Evolutionary conservation across 2,113 vertebrate genomes (phyloP), one percentile per base, ranked within the genome.

Genomic region (Morone saxatilis): DNA sequence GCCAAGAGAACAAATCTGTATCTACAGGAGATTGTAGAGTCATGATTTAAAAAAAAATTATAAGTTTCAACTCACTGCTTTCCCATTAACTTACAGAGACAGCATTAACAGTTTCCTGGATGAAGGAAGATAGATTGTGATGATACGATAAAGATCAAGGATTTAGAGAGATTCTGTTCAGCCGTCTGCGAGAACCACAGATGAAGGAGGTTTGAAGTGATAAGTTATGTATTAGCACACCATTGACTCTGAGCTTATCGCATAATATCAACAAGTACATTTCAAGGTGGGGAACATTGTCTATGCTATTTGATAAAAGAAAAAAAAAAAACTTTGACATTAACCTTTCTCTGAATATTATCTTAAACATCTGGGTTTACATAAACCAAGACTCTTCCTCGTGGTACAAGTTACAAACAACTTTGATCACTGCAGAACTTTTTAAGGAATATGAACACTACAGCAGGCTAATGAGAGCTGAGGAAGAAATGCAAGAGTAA

Each of bases 171-270:
- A 47, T 19, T 14, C 25, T 38, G 20, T 50, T 68, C 22, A 68
- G 22, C 14, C 7, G 36, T 50, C 31, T 75, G 36, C 19, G 51
- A 63, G 19, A 63, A 63, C 45, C 54, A 66, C 53, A 68, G 43
- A 7, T 12, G 45, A 69, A 51, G 65, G 36, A 48, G 54, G 20
- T 41, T 69, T 40, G 50, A 38, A 78, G 25, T 68, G 57, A 54
- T 41, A 19, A 54, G 36, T 14, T 71, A 9, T 25, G 69, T 14
- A 12, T 57, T 17, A 43, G 53, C 53, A 43, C 11, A 9, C 7
- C 9, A 43, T 54, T 56, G 22, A 43, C 20, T 22, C 41, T 45
- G 13, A 57, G 13, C 51, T 69, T 3, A 47, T 25, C 12, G 3
- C 7, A 25, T 40, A 40, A 38, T n/a, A 20, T 70, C 4, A 2